These are phyloP conservation scores for Rousettus leschenaultii DNA, from an alignment of 2,113 vertebrate genomes.

Conservation along the genomic window DNA sequence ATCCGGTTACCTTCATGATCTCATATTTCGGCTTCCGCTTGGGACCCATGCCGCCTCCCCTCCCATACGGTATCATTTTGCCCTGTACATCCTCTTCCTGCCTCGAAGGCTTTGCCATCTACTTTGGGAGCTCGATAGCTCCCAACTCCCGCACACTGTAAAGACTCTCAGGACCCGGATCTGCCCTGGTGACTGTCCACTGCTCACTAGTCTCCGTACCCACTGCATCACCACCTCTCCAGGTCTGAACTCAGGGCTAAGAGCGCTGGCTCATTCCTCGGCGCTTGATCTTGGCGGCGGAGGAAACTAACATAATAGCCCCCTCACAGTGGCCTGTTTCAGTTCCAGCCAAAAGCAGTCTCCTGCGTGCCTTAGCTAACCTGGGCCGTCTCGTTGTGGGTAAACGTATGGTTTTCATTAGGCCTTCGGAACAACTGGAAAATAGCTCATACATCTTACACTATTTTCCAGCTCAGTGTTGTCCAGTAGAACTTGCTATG, in stretches of 20 bases:
- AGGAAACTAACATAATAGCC: neutral
- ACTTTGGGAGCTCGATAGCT: neutral
- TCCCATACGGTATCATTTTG: neutral
- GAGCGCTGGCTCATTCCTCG: neutral
- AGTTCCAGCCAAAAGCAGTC: neutral
- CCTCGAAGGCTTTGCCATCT: neutral
- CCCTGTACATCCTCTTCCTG: neutral
- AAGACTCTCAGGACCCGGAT: neutral
- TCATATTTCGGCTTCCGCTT: neutral
- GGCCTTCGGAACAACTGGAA: neutral
- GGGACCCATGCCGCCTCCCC: neutral
- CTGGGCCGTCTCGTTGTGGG: neutral
- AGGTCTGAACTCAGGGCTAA: neutral
- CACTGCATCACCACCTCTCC: neutral
- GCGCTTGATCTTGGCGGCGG: neutral
- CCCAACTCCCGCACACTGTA: neutral
- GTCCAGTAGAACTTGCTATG: neutral
- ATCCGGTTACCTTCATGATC: rapidly evolving
- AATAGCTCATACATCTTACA: neutral
- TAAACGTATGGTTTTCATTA: neutral
- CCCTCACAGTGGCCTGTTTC: neutral
- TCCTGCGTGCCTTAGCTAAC: neutral
- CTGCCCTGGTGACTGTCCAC: neutral
- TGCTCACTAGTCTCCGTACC: too few species aligned
- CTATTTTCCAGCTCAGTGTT: neutral